Evolutionary conservation across 1,140 invertebrate genomes (phyloP).

Genomic region (Homalodisca vitripennis): DNA sequence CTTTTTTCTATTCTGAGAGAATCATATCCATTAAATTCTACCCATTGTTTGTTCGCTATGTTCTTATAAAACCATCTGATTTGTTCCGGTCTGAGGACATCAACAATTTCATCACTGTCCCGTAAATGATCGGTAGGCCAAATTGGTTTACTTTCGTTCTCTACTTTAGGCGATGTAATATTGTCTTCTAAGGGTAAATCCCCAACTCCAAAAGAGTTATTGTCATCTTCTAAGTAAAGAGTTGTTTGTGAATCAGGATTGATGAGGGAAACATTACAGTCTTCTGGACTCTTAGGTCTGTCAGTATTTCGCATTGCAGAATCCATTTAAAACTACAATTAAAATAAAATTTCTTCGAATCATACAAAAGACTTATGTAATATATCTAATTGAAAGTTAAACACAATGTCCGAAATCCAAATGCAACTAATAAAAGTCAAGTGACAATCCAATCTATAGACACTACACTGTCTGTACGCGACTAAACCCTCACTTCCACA

Average conservation of each 20-base stretch:
- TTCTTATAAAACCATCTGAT: constrained; percentile 70
- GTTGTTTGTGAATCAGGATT: neutral
- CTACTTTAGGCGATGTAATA: neutral
- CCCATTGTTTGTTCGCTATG: constrained; percentile 64
- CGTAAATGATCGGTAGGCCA: neutral
- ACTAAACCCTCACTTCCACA: too few species aligned
- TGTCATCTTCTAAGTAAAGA: neutral
- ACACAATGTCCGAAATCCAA: too few species aligned
- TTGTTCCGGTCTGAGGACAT: constrained; percentile 55
- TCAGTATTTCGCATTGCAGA: too few species aligned
- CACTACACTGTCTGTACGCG: too few species aligned
- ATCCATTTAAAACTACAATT: too few species aligned
- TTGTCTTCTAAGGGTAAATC: neutral
- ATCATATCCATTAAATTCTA: constrained; percentile 70
- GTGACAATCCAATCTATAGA: too few species aligned
- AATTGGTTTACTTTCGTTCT: neutral
- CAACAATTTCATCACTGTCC: constrained; percentile 33
- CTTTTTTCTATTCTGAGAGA: constrained; percentile 66
- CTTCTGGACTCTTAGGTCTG: too few species aligned
- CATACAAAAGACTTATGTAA: too few species aligned
- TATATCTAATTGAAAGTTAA: too few species aligned
- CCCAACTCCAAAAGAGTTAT: neutral
- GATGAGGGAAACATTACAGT: neutral
- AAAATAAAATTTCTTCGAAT: too few species aligned
- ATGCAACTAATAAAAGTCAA: too few species aligned